phyloP scores from a whole-genome alignment of 1,140 invertebrate species.

The Orchestia grillus region DNA sequence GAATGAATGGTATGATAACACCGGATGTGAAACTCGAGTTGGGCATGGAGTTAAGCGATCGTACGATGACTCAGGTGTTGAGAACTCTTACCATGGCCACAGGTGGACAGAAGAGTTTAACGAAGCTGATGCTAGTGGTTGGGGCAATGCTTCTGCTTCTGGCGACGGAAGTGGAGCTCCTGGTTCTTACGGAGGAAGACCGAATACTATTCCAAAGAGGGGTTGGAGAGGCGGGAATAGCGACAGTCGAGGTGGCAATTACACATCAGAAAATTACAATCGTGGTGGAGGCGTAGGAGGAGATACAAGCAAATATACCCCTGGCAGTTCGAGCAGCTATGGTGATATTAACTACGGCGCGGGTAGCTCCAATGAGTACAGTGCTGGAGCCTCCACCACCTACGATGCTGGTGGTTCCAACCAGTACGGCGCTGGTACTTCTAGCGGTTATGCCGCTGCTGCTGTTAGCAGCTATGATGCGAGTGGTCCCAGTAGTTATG shows the following conservation, averaged over 20 bases:
- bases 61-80: background rate
- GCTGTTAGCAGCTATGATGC: background rate
- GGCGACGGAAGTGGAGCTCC: background rate
- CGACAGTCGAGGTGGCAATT: background rate
- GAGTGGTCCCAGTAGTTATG: background rate
- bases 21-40: background rate
- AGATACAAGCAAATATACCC: background rate
- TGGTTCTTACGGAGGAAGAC: background rate
- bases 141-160: background rate
- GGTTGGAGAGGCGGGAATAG: background rate
- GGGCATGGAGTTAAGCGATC: background rate
- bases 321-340: background rate
- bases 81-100: background rate
- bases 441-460: background rate
- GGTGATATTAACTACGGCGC: too few relatives aligned
- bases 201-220: background rate
- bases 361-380: background rate
- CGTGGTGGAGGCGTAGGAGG: background rate
- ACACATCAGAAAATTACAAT: background rate
- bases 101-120: background rate
- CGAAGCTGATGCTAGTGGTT: background rate
- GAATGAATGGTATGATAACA: background rate
- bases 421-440: background rate
- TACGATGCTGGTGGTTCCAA: background rate
- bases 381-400: background rate